A percentile compares a stretch with the other conserved stretches of the same genome.
Evolutionary conservation across 2,888 invertebrate genomes (phyloP).

Genomic region (Monopis laevigella): DNA sequence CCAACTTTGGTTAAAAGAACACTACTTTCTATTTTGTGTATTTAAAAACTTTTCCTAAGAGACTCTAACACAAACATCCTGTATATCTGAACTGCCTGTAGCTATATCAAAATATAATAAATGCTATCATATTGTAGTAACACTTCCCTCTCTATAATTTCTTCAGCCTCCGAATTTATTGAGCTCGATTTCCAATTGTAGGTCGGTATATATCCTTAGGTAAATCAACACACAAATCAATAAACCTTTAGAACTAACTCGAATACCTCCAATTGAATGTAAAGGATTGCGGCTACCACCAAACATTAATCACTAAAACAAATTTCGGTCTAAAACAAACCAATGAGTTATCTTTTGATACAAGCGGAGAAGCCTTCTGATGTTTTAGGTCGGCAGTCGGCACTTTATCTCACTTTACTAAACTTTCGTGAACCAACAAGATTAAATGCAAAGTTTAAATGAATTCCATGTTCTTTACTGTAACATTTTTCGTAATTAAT

Average conservation of each 20-base stretch:
- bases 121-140: too few relatives aligned
- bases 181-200: too few relatives aligned
- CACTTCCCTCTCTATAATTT: too few relatives aligned
- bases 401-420: conserved; percentile 53
- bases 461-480: conserved; percentile 43
- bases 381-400: conserved; percentile 52
- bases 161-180: too few relatives aligned
- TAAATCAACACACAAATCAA: conserved; percentile 1
- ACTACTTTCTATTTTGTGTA: too few relatives aligned
- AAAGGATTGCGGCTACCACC: conserved; percentile 9
- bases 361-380: conserved; percentile 34
- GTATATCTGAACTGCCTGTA: too few relatives aligned
- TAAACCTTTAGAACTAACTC: conserved; percentile 1
- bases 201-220: too few relatives aligned
- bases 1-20: too few relatives aligned
- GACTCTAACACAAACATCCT: too few relatives aligned
- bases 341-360: conserved; percentile 33
- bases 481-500: not conserved
- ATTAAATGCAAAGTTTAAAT: conserved; percentile 63
- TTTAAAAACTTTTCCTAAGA: too few relatives aligned
- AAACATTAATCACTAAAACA: conserved; percentile 12
- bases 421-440: conserved; percentile 55
- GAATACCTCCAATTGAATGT: conserved; percentile 4
- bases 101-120: too few relatives aligned
- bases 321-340: conserved; percentile 11